These are phyloP conservation scores for Vanessa atalanta DNA, from an alignment of 1,140 invertebrate genomes.

Conservation along the genomic window DNA sequence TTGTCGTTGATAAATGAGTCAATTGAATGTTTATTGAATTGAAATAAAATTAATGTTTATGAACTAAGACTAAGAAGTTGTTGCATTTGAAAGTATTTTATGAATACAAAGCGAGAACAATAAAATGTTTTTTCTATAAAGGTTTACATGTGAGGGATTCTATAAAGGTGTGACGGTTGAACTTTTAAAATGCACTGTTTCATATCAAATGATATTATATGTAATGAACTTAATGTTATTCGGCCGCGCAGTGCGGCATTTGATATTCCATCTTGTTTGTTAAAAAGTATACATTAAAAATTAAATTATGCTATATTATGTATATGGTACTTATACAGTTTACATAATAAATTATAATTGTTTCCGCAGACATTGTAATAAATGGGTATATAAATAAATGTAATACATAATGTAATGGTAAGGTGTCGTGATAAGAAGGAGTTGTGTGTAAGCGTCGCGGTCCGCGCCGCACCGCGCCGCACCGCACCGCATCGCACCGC, in stretches of 20 bases:
- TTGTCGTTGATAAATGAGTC: slow-evolving; percentile 80
- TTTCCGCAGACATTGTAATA: slow-evolving; percentile 51
- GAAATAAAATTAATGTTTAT: slow-evolving; percentile 77
- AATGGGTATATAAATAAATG: slow-evolving; percentile 44
- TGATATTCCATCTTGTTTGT: slow-evolving; percentile 76
- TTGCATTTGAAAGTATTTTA: slow-evolving; percentile 81
- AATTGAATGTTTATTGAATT: slow-evolving; percentile 80
- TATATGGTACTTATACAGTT: slow-evolving; percentile 61
- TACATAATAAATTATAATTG: slow-evolving; percentile 53
- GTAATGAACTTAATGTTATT: slow-evolving; percentile 63
- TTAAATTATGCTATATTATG: slow-evolving; percentile 57
- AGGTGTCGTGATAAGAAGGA: slow-evolving; percentile 40
- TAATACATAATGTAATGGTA: slow-evolving; percentile 43
- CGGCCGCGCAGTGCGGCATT: slow-evolving; percentile 55
- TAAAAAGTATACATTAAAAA: slow-evolving; percentile 73
- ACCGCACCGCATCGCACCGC: slow-evolving; percentile 16
- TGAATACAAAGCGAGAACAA: slow-evolving; percentile 79
- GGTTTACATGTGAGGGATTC: slow-evolving; percentile 75
- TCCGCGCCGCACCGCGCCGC: slow-evolving; percentile 12
- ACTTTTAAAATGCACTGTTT: slow-evolving; percentile 63
- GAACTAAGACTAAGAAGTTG: slow-evolving; percentile 78
- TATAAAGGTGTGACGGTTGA: slow-evolving; percentile 64
- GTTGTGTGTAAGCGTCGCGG: slow-evolving; percentile 20
- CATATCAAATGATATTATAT: slow-evolving; percentile 69
- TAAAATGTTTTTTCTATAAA: slow-evolving; percentile 79